Evolutionary conservation across 2,888 invertebrate genomes (phyloP).

Genomic region (Escarpia spicata): DNA sequence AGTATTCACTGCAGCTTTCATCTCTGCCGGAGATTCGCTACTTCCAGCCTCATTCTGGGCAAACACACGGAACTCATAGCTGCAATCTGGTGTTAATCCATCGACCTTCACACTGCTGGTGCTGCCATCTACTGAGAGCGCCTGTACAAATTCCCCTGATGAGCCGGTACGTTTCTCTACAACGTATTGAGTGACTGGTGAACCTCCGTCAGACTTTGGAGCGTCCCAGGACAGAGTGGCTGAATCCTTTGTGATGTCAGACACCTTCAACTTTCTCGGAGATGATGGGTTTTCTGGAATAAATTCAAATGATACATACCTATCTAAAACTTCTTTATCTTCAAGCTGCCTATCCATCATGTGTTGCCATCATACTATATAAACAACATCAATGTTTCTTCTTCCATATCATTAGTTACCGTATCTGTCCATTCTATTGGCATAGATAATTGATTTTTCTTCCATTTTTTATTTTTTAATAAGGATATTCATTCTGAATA

Average conservation of each 20-base stretch:
- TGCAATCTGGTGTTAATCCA: conserved; percentile 28
- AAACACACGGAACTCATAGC: conserved; percentile 84
- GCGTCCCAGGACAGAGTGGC: conserved; percentile 42
- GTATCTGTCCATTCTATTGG: too few relatives aligned
- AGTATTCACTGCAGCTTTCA: conserved; percentile 28
- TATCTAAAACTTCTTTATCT: too few relatives aligned
- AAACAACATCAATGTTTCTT: too few relatives aligned
- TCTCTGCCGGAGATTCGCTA: conserved; percentile 49
- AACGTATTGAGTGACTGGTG: conserved; percentile 51
- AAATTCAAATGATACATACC: too few relatives aligned
- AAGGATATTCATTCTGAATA: too few relatives aligned
- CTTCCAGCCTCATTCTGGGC: conserved; percentile 85
- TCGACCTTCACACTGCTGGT: conserved; percentile 40
- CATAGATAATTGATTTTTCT: too few relatives aligned
- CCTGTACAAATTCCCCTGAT: conserved; percentile 32
- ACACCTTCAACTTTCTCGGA: conserved; percentile 35
- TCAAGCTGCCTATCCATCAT: too few relatives aligned
- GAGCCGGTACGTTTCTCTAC: conserved; percentile 52
- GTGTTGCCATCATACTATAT: too few relatives aligned
- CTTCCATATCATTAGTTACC: too few relatives aligned
- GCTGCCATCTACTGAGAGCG: conserved; percentile 49
- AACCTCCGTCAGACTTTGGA: conserved; percentile 49
- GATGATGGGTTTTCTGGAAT: conserved; percentile 39
- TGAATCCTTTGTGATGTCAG: conserved; percentile 24
- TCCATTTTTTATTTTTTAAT: too few relatives aligned